Conservation (phyloP, 1,140 invertebrate genomes). For the Drosophila willistoni region DNA sequence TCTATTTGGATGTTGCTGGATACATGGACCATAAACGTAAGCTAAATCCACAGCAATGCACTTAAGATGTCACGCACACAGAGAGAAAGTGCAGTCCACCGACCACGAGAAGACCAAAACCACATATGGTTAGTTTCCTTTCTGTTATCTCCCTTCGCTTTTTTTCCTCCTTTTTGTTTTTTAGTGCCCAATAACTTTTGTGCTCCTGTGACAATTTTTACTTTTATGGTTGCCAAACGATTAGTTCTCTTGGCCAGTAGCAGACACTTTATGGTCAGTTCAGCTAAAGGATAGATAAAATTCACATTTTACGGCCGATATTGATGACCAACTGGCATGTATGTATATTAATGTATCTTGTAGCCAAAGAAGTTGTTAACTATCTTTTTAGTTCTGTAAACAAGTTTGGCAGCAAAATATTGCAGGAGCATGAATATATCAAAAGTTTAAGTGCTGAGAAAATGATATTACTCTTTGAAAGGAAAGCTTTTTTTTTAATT, state of each 20-base stretch:
- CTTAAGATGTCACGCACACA: conserved; percentile 72
- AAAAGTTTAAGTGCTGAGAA: too few relatives aligned
- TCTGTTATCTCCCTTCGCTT: not conserved
- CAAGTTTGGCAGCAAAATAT: too few relatives aligned
- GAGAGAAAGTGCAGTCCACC: conserved; percentile 43
- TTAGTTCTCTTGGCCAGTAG: conserved; percentile 53
- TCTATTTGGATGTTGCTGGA: conserved; percentile 26
- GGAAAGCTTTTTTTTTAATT: too few relatives aligned
- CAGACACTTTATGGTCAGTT: conserved; percentile 53
- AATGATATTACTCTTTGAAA: too few relatives aligned
- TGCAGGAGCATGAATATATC: too few relatives aligned
- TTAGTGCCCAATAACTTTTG: conserved; percentile 65
- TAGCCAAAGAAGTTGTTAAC: not conserved
- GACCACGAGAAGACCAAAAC: conserved; percentile 18
- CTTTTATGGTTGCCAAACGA: conserved; percentile 70
- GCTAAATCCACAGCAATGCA: conserved; percentile 45
- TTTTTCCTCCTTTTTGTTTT: conserved; percentile 19
- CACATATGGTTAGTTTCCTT: conserved; percentile 53
- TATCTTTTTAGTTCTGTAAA: not conserved
- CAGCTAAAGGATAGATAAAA: not conserved
- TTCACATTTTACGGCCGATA: conserved; percentile 10
- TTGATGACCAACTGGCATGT: conserved; percentile 37
- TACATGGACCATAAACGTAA: conserved; percentile 18
- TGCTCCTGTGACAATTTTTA: conserved; percentile 16
- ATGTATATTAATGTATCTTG: not conserved